Base-by-base conservation (phyloP, 2,113 vertebrate species). In the Patagioenas fasciata region DNA sequence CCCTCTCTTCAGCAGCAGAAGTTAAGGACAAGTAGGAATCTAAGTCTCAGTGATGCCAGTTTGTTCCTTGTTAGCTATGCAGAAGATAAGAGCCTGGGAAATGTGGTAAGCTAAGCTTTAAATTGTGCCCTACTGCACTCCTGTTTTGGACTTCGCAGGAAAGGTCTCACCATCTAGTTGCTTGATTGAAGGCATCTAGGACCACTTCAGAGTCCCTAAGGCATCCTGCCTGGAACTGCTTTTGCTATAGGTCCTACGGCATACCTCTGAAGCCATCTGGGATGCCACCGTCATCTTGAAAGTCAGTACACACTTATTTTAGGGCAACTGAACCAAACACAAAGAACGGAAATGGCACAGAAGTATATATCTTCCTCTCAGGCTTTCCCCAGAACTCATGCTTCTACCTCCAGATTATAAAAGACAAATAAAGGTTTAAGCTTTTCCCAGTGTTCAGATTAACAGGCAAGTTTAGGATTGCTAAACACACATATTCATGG, bases 291-390 rank as follows among this genome's bases (percentile, higher is more conserved):
- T 14, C 31, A 64, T 58, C 42, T 69, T 38, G 36, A 28, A 85
- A 88, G 20, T 29, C 3, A 10, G 24, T 44, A n/a, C 9, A 29
- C 8, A 25, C 4, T 62, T 78, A 29, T n/a, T 81, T 64, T 71
- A 28, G 5, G 50, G 5, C 13, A 53, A 53, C 24, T 62, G 40
- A 84, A 50, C 31, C 61, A n/a, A 78, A 5, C 9, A 6, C 2
- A 34, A 86, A 50, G 10, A 32, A 15, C 61, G 3, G 42, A 92
- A 88, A 38, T 48, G 5, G 32, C 5, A 69, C 61, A 83, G 13
- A 48, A 65, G 13, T 0, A 1, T 64, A 0, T 26, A 3, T 65
- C 18, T 84, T 80, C 26, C 21, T 70, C 7, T 62, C 10, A 62
- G 40, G 2, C 11, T 84, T 93, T 81, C 6, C 36, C 51, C 23